These are phyloP conservation scores for Meiosimyza platycephala DNA, from an alignment of 2,888 invertebrate species.

Conservation along the genomic window DNA sequence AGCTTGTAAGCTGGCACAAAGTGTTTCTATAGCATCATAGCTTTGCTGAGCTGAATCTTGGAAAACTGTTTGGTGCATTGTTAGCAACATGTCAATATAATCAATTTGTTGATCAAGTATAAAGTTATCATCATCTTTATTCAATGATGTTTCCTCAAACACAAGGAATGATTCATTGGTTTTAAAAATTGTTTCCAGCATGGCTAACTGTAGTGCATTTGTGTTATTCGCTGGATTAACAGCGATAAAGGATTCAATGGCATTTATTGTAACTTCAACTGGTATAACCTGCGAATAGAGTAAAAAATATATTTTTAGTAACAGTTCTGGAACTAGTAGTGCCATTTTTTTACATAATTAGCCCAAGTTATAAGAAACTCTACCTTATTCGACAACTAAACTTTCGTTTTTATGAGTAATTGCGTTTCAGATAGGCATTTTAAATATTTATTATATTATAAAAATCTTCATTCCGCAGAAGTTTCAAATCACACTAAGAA, in stretches of 20 bases:
- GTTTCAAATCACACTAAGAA: too few species aligned
- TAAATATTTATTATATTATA: too few species aligned
- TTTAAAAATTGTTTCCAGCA: constrained; percentile 47
- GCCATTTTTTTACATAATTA: too few species aligned
- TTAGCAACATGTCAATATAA: constrained; percentile 50
- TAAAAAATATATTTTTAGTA: not conserved
- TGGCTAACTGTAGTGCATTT: constrained; percentile 45
- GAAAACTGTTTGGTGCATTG: constrained; percentile 46
- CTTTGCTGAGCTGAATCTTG: constrained; percentile 26
- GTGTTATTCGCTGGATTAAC: constrained; percentile 37
- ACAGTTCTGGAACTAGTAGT: too few species aligned
- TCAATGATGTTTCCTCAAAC: constrained; percentile 48
- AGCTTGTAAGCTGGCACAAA: constrained; percentile 28
- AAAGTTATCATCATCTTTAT: constrained; percentile 36
- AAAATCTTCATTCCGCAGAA: too few species aligned
- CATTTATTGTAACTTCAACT: constrained; percentile 34
- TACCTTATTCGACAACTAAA: too few species aligned
- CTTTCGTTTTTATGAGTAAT: too few species aligned
- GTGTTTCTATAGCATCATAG: constrained; percentile 32
- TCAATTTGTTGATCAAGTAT: constrained; percentile 52
- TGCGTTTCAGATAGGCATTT: too few species aligned
- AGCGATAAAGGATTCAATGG: constrained; percentile 39
- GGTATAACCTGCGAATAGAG: constrained; percentile 36
- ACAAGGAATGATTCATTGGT: constrained; percentile 46
- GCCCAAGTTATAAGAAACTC: too few species aligned